Percentiles rank a stretch among this genome's conserved stretches.
Evolutionary conservation across 2,113 vertebrate genomes (phyloP).

Genomic region (Potamarius usumacintae): DNA sequence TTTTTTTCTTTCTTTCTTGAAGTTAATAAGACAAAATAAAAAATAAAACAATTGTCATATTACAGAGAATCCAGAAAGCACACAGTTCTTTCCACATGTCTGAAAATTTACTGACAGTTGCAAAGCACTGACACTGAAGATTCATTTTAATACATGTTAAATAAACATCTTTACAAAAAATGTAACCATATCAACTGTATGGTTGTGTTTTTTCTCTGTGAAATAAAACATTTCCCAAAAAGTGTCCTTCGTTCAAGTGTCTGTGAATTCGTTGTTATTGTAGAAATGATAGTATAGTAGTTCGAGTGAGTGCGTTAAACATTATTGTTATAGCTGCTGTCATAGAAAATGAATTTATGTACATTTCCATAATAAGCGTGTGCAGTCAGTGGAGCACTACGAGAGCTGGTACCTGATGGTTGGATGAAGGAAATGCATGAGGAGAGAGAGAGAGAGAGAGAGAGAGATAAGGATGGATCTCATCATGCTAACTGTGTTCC

Average conservation of each 20-base stretch:
- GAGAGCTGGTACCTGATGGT: neutral
- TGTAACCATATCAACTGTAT: neutral
- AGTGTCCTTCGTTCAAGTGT: no score
- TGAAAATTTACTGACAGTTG: neutral
- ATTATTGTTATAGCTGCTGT: neutral
- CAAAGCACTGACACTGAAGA: neutral
- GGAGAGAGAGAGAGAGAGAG: neutral
- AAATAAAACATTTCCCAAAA: no score
- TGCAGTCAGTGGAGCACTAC: neutral
- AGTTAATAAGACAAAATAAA: neutral
- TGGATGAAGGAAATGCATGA: neutral
- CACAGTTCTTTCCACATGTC: neutral
- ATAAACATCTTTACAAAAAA: neutral
- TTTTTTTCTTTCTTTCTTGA: neutral
- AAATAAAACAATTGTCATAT: neutral
- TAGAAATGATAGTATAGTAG: neutral
- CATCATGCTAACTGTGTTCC: constrained; percentile 22
- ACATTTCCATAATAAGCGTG: neutral
- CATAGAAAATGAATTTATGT: neutral
- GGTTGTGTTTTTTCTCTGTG: neutral
- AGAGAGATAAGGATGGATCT: neutral
- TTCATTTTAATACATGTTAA: neutral
- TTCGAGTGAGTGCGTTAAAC: neutral
- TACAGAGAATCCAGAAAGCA: neutral
- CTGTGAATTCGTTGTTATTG: neutral